Base-by-base conservation (phyloP, 2,797 vertebrate genomes). In the Urosaurus nigricauda region DNA sequence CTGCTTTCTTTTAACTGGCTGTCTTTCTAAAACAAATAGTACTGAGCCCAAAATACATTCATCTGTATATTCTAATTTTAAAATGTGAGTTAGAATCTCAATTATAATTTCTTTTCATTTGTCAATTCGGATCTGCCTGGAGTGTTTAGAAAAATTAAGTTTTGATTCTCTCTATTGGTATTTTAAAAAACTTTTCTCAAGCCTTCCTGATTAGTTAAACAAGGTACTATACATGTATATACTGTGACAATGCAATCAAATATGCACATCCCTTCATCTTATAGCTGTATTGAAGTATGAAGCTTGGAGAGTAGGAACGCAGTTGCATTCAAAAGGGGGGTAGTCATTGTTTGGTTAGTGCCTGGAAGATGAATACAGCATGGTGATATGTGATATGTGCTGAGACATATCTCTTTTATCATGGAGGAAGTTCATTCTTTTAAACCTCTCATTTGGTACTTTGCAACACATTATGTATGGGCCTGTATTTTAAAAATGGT, bases 61-160 rank as follows among this genome's bases (percentile, higher is more conserved):
- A 5, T 68, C 19, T 80, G 29, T 71, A 26, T 21, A 51, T 83
- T 63, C 53, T 79, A 53, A n/a, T 9, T 58, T 70, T 35, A 32
- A 79, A 37, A 79, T 56, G n/a, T 51, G 40, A 51, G 32, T 73
- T 79, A 51, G 0, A 24, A 77, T 77, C 4, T 19, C 37, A 65
- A 86, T 3, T 6, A 68, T 83, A 70, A n/a, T 65, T 63, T 68
- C 16, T 83, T 16, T 47, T 83, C 29, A 74, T 81, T 87, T 73
- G 17, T 60, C 37, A 32, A 17, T n/a, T 74, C 79, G 43, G n/a
- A 8, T 74, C 16, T 32, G 21, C 35, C 16, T 73, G 32, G 43
- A 51, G 65, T 43, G 40, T 58, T 73, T 74, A 79, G 63, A 86
- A 70, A n/a, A 47, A 19, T 60, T 60, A 29, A 43, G 13, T 47